phyloP scores from a whole-genome alignment of 2,797 vertebrate genomes.

The Oreortyx pictus region DNA sequence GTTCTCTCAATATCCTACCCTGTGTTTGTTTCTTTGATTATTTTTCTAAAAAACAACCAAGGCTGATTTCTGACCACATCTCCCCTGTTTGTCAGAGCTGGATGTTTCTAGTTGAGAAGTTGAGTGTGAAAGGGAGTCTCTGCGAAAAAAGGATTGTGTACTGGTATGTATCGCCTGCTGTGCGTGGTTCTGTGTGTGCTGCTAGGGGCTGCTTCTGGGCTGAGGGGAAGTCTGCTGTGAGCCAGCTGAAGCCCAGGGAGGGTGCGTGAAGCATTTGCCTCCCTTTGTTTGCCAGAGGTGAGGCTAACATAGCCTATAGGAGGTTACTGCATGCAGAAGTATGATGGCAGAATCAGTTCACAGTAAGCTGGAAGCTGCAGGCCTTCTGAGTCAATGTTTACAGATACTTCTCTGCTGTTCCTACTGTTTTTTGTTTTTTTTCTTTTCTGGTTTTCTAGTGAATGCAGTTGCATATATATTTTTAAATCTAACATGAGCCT shows the following conservation, averaged over 20 bases:
- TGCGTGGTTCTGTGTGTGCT: neutral
- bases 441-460: neutral
- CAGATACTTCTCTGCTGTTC: neutral
- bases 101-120: neutral
- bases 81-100: neutral
- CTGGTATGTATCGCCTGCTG: neutral
- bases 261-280: neutral
- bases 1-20: neutral
- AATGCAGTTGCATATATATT: rapidly evolving
- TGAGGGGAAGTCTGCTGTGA: neutral
- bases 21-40: neutral
- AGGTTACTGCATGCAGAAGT: neutral
- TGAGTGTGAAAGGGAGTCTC: neutral
- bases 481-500: neutral
- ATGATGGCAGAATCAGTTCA: neutral
- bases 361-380: neutral
- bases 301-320: neutral
- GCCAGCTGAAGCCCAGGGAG: neutral
- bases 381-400: neutral
- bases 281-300: neutral
- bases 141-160: neutral
- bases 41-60: neutral
- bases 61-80: neutral
- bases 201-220: neutral
- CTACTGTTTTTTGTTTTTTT: neutral